A percentile compares a stretch with the other conserved stretches of the same genome.
phyloP scores from a whole-genome alignment of 2,888 invertebrate species.

The Drosophila picticornis region DNA sequence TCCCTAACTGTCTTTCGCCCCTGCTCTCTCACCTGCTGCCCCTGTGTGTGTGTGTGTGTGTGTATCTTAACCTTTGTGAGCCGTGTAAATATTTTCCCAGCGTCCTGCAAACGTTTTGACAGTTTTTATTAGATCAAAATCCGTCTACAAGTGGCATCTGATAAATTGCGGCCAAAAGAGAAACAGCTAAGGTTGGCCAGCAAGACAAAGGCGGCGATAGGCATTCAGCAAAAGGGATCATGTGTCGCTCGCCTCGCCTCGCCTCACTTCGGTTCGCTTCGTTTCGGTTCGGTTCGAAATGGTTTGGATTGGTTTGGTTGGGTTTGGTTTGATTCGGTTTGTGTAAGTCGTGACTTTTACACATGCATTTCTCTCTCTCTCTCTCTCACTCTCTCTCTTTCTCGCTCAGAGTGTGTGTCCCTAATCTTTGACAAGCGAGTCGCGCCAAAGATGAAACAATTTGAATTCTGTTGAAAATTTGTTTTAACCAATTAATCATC shows the following conservation, averaged over 20 bases:
- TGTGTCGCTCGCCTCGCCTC: conserved; percentile 36
- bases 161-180: conserved; percentile 71
- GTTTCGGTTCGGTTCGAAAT: not conserved
- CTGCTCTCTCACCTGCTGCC: conserved; percentile 4
- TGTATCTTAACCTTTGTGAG: conserved; percentile 40
- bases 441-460: conserved; percentile 36
- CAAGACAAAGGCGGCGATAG: conserved; percentile 34
- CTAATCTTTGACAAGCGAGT: conserved; percentile 18
- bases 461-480: conserved; percentile 14
- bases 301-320: not conserved
- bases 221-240: conserved; percentile 43
- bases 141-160: conserved; percentile 76
- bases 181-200: conserved; percentile 37
- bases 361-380: conserved; percentile 15
- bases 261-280: not conserved
- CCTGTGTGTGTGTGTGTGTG: conserved; percentile 19
- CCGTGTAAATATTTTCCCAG: conserved; percentile 82
- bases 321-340: not conserved
- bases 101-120: conserved; percentile 81
- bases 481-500: conserved; percentile 12
- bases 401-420: not conserved
- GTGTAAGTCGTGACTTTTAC: conserved; percentile 33
- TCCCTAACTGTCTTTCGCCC: conserved; percentile 21
- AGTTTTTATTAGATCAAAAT: conserved; percentile 82
- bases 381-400: not conserved